These are phyloP conservation scores for Colistium nudipinnis DNA, from an alignment of 2,113 vertebrate genomes.

Conservation along the genomic window DNA sequence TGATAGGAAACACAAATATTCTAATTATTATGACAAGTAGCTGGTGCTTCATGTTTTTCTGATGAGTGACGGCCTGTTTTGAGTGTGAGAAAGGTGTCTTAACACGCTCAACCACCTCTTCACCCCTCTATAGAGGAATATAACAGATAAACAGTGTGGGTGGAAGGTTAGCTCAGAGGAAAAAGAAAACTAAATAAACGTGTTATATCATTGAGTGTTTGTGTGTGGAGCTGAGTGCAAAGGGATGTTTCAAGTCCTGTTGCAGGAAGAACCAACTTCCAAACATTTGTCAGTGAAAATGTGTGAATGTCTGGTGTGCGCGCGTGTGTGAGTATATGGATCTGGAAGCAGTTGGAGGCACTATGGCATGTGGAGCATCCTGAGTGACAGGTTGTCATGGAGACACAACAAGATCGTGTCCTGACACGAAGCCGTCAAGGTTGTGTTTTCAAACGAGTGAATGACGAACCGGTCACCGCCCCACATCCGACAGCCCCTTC, in stretches of 20 bases:
- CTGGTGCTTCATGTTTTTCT: no score
- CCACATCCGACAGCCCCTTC: not conserved
- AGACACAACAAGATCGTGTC: slow-evolving; percentile 49
- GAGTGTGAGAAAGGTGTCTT: no score
- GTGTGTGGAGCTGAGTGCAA: slow-evolving; percentile 27
- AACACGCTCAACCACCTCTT: not conserved
- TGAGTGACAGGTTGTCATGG: slow-evolving; percentile 65
- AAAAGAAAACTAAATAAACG: slow-evolving; percentile 32
- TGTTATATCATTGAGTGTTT: slow-evolving; percentile 44
- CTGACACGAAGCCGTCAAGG: slow-evolving; percentile 40
- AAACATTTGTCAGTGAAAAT: slow-evolving; percentile 65
- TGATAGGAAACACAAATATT: no score
- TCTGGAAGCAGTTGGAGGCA: slow-evolving; percentile 23
- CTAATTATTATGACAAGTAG: no score
- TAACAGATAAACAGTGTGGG: not conserved
- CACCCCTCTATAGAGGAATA: not conserved
- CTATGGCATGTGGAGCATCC: slow-evolving; percentile 43
- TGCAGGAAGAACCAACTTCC: slow-evolving; percentile 58
- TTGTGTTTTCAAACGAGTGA: slow-evolving; percentile 56
- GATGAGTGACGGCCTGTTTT: no score
- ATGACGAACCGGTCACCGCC: slow-evolving; percentile 40
- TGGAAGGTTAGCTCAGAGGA: slow-evolving; percentile 1
- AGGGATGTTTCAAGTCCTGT: slow-evolving; percentile 65
- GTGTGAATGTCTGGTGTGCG: slow-evolving; percentile 31
- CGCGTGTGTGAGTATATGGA: slow-evolving; percentile 12